A percentile compares a stretch with the other conserved stretches of the same genome.
These are phyloP conservation scores for Hirtodrosophila duncani DNA, from an alignment of 2,888 invertebrate genomes.

Conservation along the genomic window DNA sequence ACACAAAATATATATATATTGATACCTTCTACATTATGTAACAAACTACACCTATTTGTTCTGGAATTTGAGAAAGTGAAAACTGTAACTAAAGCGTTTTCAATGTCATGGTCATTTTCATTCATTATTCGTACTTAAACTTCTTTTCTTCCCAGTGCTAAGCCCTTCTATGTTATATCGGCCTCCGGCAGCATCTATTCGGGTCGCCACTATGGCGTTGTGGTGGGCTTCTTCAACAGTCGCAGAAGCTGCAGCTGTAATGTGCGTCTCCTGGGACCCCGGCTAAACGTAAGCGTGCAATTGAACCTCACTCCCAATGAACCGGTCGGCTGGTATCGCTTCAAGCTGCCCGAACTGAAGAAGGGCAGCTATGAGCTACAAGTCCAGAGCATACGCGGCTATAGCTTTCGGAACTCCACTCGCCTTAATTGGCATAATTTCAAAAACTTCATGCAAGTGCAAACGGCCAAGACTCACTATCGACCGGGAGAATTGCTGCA, in stretches of 20 bases:
- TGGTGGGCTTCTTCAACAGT: constrained; percentile 14
- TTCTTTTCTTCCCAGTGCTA: not conserved
- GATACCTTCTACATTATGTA: too few species aligned
- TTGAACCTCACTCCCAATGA: constrained; percentile 8
- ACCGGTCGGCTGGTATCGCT: constrained; percentile 6
- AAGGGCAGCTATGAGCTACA: constrained; percentile 15
- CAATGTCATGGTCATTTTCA: too few species aligned
- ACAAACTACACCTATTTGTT: too few species aligned
- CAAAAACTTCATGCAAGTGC: constrained; percentile 21
- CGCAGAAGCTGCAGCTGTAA: constrained; percentile 7
- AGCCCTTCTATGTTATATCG: constrained; percentile 13
- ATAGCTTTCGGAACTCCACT: not conserved
- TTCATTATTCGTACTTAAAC: too few species aligned
- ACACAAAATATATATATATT: too few species aligned
- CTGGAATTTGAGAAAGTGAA: constrained; percentile 1
- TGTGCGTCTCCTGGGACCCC: constrained; percentile 15
- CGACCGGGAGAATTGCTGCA: constrained; percentile 19
- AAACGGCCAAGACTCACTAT: constrained; percentile 25
- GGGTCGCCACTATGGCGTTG: constrained; percentile 16
- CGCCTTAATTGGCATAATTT: constrained; percentile 6
- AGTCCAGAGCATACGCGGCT: constrained; percentile 9
- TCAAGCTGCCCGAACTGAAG: constrained; percentile 16
- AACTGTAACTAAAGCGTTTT: not conserved
- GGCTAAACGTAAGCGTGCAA: not conserved
- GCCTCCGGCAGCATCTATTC: constrained; percentile 23